Base-by-base conservation (phyloP, 2,797 vertebrate genomes). In the Gila robusta region DNA sequence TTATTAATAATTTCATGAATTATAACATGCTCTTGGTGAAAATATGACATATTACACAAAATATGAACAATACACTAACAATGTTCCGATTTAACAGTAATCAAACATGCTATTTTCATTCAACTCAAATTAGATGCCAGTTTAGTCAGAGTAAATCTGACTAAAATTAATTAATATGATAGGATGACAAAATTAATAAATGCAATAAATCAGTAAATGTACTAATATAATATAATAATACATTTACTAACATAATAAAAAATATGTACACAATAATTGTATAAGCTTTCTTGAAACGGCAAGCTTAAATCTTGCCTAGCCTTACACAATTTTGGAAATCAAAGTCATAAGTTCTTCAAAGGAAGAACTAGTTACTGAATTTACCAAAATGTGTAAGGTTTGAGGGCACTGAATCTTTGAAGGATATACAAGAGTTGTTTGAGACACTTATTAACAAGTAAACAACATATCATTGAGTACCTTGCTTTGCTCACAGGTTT, bases 291-390 rank as follows among this genome's bases (percentile, higher is more conserved):
- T 54, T 70, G 26, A 49, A 28, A 28, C 7, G 4, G 6, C 35
- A 47, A 32, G 70, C 52, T 62, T 28, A 73, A 62, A 82, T 82
- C 11, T 32, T 35, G 19, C 6, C 80, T 56, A 35, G 23, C 23
- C 37, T 56, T 39, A 71, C n/a, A 11, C 69, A 82, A 72, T 73
- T 59, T 72, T 35, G 12, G 2, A 62, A 64, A 83, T 64, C 39
- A 74, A 83, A 83, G 39, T 74, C 23, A 59, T 74, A 39, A 83
- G 81, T 37, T 21, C 21, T 64, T 83, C 28, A 66, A 83, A 76
- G 17, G 17, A 66, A 66, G 26, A 64, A 21, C n/a, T 14, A 66
- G 77, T 28, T 28, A n/a, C 77, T 44, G 59, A 59, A 49, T 66
- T 83, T 83, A 6, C 9, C 79, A n/a, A 74, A 74, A 49, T 64